phyloP scores from a whole-genome alignment of 2,797 vertebrate genomes.

The Hydrolagus colliei region DNA sequence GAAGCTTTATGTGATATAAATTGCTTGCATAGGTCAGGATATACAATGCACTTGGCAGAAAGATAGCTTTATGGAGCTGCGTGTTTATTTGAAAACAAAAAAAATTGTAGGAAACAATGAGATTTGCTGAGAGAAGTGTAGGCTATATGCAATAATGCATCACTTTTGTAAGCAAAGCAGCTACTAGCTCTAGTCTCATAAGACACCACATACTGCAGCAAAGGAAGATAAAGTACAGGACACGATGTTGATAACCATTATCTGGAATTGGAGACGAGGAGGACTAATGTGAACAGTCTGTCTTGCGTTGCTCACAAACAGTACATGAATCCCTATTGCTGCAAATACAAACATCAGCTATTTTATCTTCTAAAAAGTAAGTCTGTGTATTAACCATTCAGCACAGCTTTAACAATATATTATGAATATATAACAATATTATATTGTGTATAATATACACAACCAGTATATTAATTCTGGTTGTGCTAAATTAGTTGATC shows the following conservation, averaged over 20 bases:
- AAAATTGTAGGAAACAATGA: background rate
- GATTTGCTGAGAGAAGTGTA: background rate
- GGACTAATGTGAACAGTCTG: background rate
- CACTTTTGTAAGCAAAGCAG: background rate
- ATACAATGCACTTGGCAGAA: background rate
- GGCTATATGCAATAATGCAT: background rate
- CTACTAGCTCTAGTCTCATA: background rate
- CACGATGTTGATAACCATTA: background rate
- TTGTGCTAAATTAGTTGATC: background rate
- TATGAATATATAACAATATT: too few relatives aligned
- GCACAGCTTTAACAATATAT: background rate
- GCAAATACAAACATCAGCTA: background rate
- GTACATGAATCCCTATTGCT: background rate
- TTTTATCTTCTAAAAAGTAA: background rate
- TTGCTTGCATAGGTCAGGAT: background rate
- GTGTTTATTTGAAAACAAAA: too few relatives aligned
- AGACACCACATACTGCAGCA: background rate
- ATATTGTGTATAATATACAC: background rate
- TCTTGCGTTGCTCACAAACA: background rate
- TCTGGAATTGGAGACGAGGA: background rate
- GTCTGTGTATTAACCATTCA: background rate
- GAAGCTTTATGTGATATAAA: background rate
- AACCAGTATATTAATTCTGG: background rate
- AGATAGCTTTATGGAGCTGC: background rate
- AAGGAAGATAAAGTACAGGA: background rate